phyloP scores from a whole-genome alignment of 2,797 vertebrate species.

The Dromococcyx pavoninus region DNA sequence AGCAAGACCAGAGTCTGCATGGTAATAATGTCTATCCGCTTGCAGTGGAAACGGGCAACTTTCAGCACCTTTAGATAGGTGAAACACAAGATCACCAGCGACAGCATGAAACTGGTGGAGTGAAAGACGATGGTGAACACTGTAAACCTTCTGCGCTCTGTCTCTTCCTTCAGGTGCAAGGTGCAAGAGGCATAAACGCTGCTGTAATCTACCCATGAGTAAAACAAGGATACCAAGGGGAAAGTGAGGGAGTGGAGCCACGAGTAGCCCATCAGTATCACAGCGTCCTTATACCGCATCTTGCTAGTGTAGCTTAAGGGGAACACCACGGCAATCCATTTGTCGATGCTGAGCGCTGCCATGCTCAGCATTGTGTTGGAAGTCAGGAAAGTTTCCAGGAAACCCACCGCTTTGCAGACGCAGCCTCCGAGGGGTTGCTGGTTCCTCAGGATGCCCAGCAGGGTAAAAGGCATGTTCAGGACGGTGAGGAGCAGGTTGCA shows the following conservation, averaged over 20 bases:
- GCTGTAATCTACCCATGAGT: constrained; percentile 82
- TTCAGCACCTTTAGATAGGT: constrained; percentile 81
- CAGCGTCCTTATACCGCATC: constrained; percentile 80
- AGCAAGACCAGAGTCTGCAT: constrained; percentile 84
- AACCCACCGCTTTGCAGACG: constrained; percentile 75
- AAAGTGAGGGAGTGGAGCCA: constrained; percentile 82
- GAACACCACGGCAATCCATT: constrained; percentile 84
- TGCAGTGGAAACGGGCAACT: constrained; percentile 84
- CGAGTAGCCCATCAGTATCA: constrained; percentile 78
- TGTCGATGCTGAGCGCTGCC: constrained; percentile 84
- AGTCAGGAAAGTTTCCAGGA: constrained; percentile 82
- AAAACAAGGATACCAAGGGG: constrained; percentile 73
- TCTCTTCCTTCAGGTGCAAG: constrained; percentile 72
- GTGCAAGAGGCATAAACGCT: constrained; percentile 81
- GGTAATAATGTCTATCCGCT: constrained; percentile 82
- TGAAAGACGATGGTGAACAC: constrained; percentile 81
- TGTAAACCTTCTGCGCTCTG: constrained; percentile 73
- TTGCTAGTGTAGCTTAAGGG: constrained; percentile 82
- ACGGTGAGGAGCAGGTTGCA: constrained; percentile 83
- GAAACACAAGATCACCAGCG: constrained; percentile 80
- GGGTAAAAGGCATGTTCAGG: constrained; percentile 81
- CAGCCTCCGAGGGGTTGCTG: constrained; percentile 77
- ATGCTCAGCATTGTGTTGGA: constrained; percentile 82
- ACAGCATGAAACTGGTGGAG: constrained; percentile 78
- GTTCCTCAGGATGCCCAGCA: constrained; percentile 72